Base-by-base conservation (phyloP, 2,888 invertebrate genomes). In the Apamea monoglypha region DNA sequence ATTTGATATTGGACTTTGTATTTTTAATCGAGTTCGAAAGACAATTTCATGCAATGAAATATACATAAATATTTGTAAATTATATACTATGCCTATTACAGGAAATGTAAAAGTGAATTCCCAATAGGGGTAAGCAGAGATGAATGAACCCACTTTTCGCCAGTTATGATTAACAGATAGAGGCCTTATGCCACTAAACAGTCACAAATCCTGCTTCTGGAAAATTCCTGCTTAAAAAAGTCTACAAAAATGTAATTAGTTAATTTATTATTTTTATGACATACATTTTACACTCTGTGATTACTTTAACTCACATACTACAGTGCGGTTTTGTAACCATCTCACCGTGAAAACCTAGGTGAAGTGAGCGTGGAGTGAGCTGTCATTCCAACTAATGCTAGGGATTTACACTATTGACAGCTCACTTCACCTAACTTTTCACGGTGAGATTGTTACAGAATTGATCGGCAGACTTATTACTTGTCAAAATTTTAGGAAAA, bases 11-110 rank as follows among this genome's bases (percentile, higher is more conserved):
- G 40, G 7, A 72, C 40, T 29, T 36, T 53, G 16, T 25, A 18
- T 53, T 77, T 61, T 74, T 50, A 10, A 73, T n/a, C n/a, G 36
- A 56, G 25, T 14, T 25, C 7, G 66, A 32, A 64, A 64, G 25
- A 63, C 29, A 63, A 63, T 10, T 18, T 16, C 16, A 7, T 61
- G 61, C 61, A 29, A 61, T n/a, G 14, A 32, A 29, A 10, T 8
- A 18, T 29, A 29, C 29, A 29, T 32, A 63, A n/a, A 14, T 29
- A 61, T 29, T 5, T 61, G 59, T 29, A 16, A 61, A 29, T 61
- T 16, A 14, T 47, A 14, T 47, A 40, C 40, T 40, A 25, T 25
- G 53, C n/a, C 14, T 59, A 61, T 61, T 61, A 63, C 18, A 3
- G 8, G 29, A 29, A 63, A 61, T 61, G 2, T 61, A 7, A 61